phyloP scores from a whole-genome alignment of 2,113 vertebrate species.

The Tor tambroides region DNA sequence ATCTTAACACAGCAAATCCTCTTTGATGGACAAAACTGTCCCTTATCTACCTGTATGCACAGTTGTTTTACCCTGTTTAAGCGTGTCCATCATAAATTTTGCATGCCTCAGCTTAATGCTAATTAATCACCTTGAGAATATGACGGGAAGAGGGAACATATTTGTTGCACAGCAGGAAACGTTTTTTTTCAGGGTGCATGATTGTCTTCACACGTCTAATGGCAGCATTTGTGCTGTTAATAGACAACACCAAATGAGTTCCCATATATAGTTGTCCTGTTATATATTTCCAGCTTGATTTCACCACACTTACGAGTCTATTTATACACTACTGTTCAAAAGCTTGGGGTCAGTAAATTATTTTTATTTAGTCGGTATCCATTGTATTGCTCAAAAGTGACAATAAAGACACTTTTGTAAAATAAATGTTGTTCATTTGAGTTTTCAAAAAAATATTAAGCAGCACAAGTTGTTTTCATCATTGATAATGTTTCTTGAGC shows the following conservation, averaged over 20 bases:
- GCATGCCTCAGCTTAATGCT: constrained; percentile 69
- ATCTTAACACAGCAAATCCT: constrained; percentile 3
- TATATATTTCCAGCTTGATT: background rate
- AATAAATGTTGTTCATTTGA: no score
- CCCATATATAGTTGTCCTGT: background rate
- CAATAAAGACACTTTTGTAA: no score
- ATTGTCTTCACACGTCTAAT: constrained; percentile 12
- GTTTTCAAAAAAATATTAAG: no score
- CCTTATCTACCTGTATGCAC: background rate
- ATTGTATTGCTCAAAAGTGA: no score
- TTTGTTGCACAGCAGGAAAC: constrained; percentile 80
- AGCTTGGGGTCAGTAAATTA: background rate
- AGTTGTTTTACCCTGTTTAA: constrained; percentile 14
- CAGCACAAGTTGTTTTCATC: no score
- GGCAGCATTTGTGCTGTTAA: constrained; percentile 13
- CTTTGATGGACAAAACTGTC: constrained; percentile 28
- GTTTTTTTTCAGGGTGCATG: constrained; percentile 54
- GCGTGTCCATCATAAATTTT: constrained; percentile 18
- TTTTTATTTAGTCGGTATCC: background rate
- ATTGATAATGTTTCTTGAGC: no score
- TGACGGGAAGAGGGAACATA: constrained; percentile 83
- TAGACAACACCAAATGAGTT: constrained; percentile 8
- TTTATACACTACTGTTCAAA: background rate
- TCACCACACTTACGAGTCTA: background rate
- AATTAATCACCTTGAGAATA: constrained; percentile 88